These are phyloP conservation scores for Panzeria rudis DNA, from an alignment of 2,888 invertebrate species.

Conservation along the genomic window DNA sequence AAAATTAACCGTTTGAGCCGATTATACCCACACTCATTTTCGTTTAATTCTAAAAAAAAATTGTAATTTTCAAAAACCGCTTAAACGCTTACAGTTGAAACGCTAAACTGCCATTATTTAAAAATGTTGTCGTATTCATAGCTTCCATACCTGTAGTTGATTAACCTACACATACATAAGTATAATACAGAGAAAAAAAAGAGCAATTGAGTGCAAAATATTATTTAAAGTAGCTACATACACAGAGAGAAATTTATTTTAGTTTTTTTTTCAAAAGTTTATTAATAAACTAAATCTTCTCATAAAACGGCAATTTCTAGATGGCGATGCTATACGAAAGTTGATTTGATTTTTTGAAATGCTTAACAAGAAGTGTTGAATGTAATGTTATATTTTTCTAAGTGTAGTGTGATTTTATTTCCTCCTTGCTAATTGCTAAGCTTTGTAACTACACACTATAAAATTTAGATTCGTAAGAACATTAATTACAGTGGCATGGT, in stretches of 20 bases:
- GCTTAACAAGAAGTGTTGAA: neutral
- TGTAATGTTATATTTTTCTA: neutral
- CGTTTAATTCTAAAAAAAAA: no score
- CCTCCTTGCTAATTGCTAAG: slow-evolving; percentile 64
- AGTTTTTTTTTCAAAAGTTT: neutral
- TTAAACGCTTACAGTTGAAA: no score
- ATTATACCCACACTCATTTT: no score
- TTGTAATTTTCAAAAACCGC: no score
- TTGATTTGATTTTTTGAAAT: neutral
- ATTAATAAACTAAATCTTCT: neutral
- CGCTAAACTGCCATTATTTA: neutral
- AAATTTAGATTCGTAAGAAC: slow-evolving; percentile 60
- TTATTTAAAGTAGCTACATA: slow-evolving; percentile 33
- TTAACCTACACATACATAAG: slow-evolving; percentile 49
- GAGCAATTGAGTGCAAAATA: slow-evolving; percentile 29
- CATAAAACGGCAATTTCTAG: no score
- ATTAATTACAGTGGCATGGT: slow-evolving; percentile 14
- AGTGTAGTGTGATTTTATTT: slow-evolving; percentile 52
- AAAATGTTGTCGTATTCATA: neutral
- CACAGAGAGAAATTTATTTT: slow-evolving; percentile 30
- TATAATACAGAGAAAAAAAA: slow-evolving; percentile 36
- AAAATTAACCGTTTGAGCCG: no score
- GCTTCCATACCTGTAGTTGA: slow-evolving; percentile 40
- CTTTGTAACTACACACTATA: slow-evolving; percentile 58
- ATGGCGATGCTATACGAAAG: neutral